Base-by-base conservation (phyloP, 92 coral and sea anemone species). In the Epizoanthus illoricatus region DNA sequence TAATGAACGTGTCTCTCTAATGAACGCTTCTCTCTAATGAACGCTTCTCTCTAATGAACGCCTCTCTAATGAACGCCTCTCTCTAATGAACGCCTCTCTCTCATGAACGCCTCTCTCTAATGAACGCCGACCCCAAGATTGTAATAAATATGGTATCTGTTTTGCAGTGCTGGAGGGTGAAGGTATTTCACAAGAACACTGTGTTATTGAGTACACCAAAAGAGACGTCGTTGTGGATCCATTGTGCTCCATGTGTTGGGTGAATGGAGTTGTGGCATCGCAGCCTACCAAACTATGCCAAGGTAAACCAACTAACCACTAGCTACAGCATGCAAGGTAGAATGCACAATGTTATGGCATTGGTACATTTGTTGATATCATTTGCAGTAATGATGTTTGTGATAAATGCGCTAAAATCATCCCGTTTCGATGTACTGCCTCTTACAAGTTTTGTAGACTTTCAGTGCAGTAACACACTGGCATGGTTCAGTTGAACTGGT, bases 211-310 rank as follows among this genome's bases (percentile, higher is more conserved):
- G 43, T 93, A 88, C 76, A 81, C 89, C 0, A 93, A 86, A 85
- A 90, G 92, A n/a, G 74, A 85, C 57, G 98, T 95, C 23, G 75
- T 91, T 19, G 80, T 95, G 13, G 92, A 86, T 16, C 97, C 98
- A 11, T 85, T 91, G 66, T 86, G 92, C 33, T 73, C 91, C 49
- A 78, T 76, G 47, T 93, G 97, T 57, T 92, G 94, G 94, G 86
- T 95, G 45, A 95, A 95, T 43, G 92, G 93, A 0, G 97, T 93
- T 62, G 79, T 89, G 42, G 80, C 91, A 55, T 55, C 87, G 4
- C 94, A 95, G 67, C 84, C 98, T 7, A 93, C 91, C 20, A 91
- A 89, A 84, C 90, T 95, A 13, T 91, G 87, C 74, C 98, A 95
- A 91, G 98, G 98, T 94, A 47, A 76, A n/a, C 42, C n/a, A 69